Percentiles rank a stretch among this genome's conserved stretches.
phyloP scores from a whole-genome alignment of 2,113 vertebrate genomes.

The Psilopogon haemacephalus region DNA sequence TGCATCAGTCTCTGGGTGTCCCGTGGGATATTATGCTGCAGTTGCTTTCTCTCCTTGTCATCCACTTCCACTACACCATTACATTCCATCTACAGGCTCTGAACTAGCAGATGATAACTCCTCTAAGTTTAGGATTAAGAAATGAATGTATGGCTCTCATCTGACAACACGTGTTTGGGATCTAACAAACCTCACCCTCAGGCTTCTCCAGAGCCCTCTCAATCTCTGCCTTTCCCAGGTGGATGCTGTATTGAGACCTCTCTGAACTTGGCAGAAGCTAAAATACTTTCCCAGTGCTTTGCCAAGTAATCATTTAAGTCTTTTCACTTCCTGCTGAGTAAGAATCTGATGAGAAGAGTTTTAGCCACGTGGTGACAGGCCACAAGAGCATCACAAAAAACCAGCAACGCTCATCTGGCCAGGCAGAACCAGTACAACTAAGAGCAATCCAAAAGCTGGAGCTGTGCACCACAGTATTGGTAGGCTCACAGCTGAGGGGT shows the following conservation, averaged over 20 bases:
- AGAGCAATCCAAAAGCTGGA: background rate
- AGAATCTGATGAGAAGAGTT: background rate
- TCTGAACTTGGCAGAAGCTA: background rate
- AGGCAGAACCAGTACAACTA: background rate
- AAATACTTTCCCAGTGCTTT: background rate
- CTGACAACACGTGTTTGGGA: background rate
- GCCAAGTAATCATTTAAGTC: background rate
- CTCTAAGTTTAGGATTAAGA: background rate
- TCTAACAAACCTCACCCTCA: background rate
- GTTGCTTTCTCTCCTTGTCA: background rate
- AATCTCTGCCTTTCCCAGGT: background rate
- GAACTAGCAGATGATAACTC: background rate
- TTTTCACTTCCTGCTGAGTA: background rate
- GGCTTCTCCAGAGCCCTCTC: background rate
- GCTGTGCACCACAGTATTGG: background rate
- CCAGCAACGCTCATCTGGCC: background rate
- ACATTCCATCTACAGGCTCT: background rate
- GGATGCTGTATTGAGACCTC: background rate
- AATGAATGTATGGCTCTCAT: background rate
- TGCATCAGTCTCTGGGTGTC: background rate
- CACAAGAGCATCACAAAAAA: background rate
- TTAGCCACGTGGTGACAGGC: background rate
- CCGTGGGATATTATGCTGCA: background rate
- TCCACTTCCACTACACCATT: background rate
- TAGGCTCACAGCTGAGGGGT: fast-evolving